Conservation (phyloP, 2,888 invertebrate genomes). For the Nebria brevicollis region DNA sequence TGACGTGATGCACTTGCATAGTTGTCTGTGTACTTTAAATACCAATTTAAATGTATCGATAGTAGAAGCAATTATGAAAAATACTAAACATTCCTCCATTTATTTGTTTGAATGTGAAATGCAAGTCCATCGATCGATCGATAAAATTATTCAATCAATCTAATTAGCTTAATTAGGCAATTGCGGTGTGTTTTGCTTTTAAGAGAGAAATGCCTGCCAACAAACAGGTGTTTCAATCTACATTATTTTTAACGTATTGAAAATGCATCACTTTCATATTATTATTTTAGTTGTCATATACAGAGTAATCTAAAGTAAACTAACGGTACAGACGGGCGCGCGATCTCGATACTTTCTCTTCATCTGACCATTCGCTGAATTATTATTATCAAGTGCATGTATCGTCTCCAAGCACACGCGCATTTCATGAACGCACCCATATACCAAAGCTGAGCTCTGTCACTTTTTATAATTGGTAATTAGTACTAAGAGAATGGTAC, state of each 20-base stretch:
- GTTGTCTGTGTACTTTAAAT: no score
- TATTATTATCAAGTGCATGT: conserved; percentile 10
- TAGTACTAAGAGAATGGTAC: conserved; percentile 19
- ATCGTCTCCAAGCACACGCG: neutral
- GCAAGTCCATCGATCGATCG: conserved; percentile 22
- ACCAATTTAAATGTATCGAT: no score
- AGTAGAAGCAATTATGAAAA: no score
- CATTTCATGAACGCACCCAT: no score
- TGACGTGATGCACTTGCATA: no score
- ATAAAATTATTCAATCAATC: conserved; percentile 40
- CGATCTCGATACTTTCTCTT: conserved; percentile 31
- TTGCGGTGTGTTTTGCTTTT: conserved; percentile 8
- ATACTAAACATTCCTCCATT: no score
- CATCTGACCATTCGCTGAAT: conserved; percentile 26
- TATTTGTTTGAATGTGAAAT: no score
- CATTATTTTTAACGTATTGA: conserved; percentile 11
- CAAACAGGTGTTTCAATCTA: conserved; percentile 18
- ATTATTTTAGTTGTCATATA: conserved; percentile 8
- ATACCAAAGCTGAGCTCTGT: neutral
- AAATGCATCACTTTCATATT: conserved; percentile 40
- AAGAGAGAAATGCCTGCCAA: conserved; percentile 24
- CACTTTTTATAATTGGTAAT: conserved; percentile 33
- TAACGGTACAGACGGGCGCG: neutral
- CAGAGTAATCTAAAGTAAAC: neutral
- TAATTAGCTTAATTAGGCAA: conserved; percentile 32